Evolutionary conservation across 2,888 invertebrate species (phyloP), one percentile per base, ranked within the genome.

Genomic region (Andrena marginata): DNA sequence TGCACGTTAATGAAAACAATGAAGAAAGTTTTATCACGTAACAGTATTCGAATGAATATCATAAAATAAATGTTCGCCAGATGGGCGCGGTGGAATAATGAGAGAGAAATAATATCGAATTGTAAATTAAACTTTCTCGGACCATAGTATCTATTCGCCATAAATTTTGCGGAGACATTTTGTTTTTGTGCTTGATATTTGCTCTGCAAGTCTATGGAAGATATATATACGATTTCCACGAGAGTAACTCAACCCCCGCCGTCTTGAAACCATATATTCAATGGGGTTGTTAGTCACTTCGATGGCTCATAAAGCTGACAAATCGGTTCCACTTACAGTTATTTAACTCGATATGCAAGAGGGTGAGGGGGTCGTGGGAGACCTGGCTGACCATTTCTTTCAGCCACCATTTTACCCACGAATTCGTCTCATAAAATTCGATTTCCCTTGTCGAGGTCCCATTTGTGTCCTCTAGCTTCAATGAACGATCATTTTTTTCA

Each of bases 271-370:
- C 49, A 64, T 81, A 89, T 85, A 89, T 85, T 73, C 84, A 78
- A 86, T 85, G 77, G 84, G 73, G 63, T 77, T 82, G 82, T 90
- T 88, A 88, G 78, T 90, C 88, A 88, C 80, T 78, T 81, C 85
- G 87, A 89, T 88, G 85, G 84, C 77, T 88, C 86, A 87, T 90
- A 90, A 90, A 90, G 80, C 70, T 85, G 87, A 87, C 84, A 87
- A 86, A 85, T 87, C 83, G 83, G 56, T 64, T 68, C 83, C 70
- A 77, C 81, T 84, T 81, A 85, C 23, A 48, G 77, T 88, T 82
- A 72, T 68, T 79, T 83, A 79, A 74, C 59, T 78, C 59, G 13
- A 49, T 56, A 70, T 35, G 73, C 54, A 78, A 16, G 35, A 10
- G 35, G 48, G 68, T 13, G 13, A 60, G 29, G 51, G 62, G 49